phyloP scores from a whole-genome alignment of 2,797 vertebrate genomes.

The Anniella stebbinsi region DNA sequence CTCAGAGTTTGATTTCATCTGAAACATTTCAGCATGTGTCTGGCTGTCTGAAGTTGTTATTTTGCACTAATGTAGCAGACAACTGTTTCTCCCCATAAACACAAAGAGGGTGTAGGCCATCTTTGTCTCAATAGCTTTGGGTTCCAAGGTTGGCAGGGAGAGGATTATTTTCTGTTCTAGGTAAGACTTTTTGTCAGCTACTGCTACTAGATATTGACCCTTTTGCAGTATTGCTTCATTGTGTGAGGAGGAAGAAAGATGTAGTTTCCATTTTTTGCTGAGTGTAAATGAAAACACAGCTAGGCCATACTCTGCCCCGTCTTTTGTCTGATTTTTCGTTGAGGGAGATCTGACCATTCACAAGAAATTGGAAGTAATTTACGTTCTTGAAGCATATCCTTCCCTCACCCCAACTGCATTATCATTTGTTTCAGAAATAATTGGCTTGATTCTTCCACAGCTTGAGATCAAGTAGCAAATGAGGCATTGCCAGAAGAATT shows the following conservation, averaged over 20 bases:
- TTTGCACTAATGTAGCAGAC: slow-evolving; percentile 71
- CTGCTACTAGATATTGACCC: slow-evolving; percentile 48
- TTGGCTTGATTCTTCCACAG: slow-evolving; percentile 37
- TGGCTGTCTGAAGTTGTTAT: slow-evolving; percentile 74
- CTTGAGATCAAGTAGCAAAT: slow-evolving; percentile 52
- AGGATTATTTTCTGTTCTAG: not conserved
- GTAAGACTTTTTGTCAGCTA: slow-evolving; percentile 6
- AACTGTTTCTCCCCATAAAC: slow-evolving; percentile 62
- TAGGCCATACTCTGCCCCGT: slow-evolving; percentile 24
- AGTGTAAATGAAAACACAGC: slow-evolving; percentile 43
- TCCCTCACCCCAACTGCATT: slow-evolving; percentile 22
- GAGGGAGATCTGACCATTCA: slow-evolving; percentile 40
- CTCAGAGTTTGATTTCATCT: slow-evolving; percentile 81
- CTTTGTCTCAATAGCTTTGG: slow-evolving; percentile 61
- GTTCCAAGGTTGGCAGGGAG: slow-evolving; percentile 38
- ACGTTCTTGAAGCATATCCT: slow-evolving; percentile 38
- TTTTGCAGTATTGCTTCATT: slow-evolving; percentile 26
- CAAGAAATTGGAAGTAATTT: slow-evolving; percentile 23
- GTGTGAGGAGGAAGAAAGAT: slow-evolving; percentile 37
- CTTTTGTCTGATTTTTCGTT: slow-evolving; percentile 46
- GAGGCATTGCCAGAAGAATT: slow-evolving; percentile 35
- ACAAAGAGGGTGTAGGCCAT: slow-evolving; percentile 63
- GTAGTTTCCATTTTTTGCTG: slow-evolving; percentile 11
- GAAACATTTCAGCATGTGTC: slow-evolving; percentile 77
- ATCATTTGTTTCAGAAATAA: slow-evolving; percentile 37